A percentile compares a stretch with the other conserved stretches of the same genome.
phyloP scores from a whole-genome alignment of 2,113 vertebrate genomes.

The Chunga burmeisteri region DNA sequence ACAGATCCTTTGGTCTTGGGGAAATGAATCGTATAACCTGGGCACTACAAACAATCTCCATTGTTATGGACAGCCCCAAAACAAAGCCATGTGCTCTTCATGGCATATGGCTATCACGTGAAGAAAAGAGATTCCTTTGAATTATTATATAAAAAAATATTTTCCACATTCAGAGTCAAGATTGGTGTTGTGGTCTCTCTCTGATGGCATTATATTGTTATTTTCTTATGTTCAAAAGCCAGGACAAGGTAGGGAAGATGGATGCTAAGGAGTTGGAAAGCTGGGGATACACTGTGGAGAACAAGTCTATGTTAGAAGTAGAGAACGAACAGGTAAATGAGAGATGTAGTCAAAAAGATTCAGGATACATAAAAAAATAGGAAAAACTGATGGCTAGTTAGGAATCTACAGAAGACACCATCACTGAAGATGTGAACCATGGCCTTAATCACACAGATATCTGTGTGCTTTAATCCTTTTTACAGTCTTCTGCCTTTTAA shows the following conservation, averaged over 20 bases:
- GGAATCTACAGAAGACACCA: background rate
- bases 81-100: background rate
- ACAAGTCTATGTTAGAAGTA: background rate
- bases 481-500: background rate
- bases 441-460: background rate
- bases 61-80: background rate
- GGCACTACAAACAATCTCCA: background rate
- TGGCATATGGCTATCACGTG: background rate
- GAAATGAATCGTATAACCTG: background rate
- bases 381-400: background rate
- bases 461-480: background rate
- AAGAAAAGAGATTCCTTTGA: background rate
- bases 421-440: background rate
- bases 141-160: background rate
- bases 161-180: background rate
- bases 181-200: background rate
- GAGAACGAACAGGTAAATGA: background rate
- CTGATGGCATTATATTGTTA: background rate
- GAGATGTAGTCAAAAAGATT: background rate
- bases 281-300: background rate
- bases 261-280: background rate
- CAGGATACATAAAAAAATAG: background rate
- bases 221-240: background rate
- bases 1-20: background rate
- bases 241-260: background rate